A percentile compares a stretch with the other conserved stretches of the same genome.
Evolutionary conservation across 2,797 vertebrate species (phyloP).

Genomic region (Furcifer pardalis): DNA sequence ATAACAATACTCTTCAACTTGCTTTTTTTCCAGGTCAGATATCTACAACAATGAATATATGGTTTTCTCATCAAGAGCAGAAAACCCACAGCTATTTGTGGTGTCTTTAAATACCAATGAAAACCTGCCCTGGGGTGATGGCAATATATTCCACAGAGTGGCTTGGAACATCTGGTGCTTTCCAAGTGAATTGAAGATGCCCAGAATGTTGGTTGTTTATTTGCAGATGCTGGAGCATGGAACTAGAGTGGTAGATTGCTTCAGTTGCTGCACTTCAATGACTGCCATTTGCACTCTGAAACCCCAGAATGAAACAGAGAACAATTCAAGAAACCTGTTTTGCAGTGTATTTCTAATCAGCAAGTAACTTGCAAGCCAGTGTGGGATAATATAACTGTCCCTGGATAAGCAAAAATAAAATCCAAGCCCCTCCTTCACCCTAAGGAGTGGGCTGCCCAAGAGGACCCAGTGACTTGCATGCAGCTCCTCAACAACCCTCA

Average conservation of each 20-base stretch:
- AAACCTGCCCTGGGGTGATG: slow-evolving; percentile 4
- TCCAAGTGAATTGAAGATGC: slow-evolving; percentile 22
- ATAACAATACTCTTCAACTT: slow-evolving; percentile 6
- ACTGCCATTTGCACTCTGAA: not conserved
- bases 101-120: slow-evolving; percentile 15
- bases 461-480: too few species aligned
- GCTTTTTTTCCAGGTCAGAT: slow-evolving; percentile 12
- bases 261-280: not conserved
- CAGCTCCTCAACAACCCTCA: too few species aligned
- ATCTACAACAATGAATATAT: slow-evolving; percentile 6
- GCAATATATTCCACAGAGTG: not conserved
- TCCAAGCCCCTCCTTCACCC: not conserved
- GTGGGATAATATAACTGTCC: not conserved
- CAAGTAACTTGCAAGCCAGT: not conserved
- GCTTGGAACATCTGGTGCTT: slow-evolving; percentile 19
- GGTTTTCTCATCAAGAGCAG: not conserved
- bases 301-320: slow-evolving; percentile 44
- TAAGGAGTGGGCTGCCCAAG: not conserved
- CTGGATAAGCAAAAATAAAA: not conserved
- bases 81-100: slow-evolving; percentile 29
- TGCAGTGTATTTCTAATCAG: not conserved
- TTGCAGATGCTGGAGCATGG: not conserved
- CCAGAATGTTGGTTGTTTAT: slow-evolving; percentile 3
- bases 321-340: fast-evolving
- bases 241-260: not conserved